These are phyloP conservation scores for Tapirus terrestris DNA, from an alignment of 2,113 vertebrate genomes.

Conservation along the genomic window DNA sequence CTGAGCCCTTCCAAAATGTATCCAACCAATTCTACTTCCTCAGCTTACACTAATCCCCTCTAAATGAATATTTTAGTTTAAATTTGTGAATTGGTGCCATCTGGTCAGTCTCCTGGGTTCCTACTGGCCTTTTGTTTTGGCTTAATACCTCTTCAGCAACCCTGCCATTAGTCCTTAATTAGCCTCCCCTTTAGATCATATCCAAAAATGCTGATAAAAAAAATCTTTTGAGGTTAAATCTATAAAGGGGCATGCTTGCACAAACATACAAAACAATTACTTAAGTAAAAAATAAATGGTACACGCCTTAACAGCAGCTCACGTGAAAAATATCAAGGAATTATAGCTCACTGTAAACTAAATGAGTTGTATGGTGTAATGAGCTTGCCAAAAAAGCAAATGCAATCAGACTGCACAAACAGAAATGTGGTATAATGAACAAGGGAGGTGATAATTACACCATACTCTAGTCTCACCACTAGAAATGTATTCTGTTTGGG, in stretches of 20 bases:
- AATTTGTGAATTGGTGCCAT: slow-evolving; percentile 1
- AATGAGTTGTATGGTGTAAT: neutral
- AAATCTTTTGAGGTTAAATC: neutral
- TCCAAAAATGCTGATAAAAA: neutral
- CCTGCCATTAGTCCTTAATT: neutral
- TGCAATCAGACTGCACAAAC: neutral
- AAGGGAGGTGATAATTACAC: neutral
- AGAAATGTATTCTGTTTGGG: neutral
- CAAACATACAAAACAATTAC: neutral
- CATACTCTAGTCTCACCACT: neutral
- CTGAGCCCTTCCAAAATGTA: neutral
- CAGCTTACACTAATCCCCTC: neutral
- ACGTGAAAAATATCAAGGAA: neutral
- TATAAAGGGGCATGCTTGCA: neutral
- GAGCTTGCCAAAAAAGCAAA: slow-evolving; percentile 14
- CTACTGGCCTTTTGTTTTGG: neutral
- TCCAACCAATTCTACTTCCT: neutral
- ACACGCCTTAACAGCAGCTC: neutral
- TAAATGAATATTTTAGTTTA: neutral
- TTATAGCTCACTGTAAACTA: neutral
- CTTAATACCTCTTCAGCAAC: neutral
- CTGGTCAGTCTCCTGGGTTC: neutral
- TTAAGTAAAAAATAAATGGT: neutral
- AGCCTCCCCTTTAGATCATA: neutral
- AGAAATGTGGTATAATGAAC: slow-evolving; percentile 22